phyloP scores from a whole-genome alignment of 92 coral and sea anemone genomes.

The Pocillopora meandrina region DNA sequence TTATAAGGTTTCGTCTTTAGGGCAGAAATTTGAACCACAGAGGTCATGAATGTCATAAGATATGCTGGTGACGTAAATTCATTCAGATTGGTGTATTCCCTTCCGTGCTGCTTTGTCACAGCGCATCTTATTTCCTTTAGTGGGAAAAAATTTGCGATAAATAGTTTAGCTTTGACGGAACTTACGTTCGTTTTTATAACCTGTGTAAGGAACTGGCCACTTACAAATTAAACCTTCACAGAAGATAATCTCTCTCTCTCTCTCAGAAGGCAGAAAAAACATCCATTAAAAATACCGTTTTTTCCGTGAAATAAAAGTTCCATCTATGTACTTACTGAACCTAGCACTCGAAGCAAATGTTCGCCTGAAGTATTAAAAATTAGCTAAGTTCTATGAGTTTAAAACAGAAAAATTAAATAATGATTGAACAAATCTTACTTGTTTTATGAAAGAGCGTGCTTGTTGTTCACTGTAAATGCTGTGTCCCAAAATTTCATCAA shows the following conservation, averaged over 20 bases:
- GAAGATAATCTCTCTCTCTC: too few relatives aligned
- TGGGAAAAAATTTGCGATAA: neutral
- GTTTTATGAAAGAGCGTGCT: conserved; percentile 65
- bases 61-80: neutral
- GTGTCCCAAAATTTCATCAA: conserved; percentile 73
- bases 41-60: neutral
- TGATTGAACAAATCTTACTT: conserved; percentile 32
- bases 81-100: neutral
- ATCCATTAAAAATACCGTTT: too few relatives aligned
- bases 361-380: too few relatives aligned
- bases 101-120: neutral
- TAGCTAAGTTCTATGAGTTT: too few relatives aligned
- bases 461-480: conserved; percentile 64
- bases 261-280: too few relatives aligned
- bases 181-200: neutral
- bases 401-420: neutral
- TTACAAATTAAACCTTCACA: neutral
- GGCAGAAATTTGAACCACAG: neutral
- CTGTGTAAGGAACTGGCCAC: neutral
- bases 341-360: too few relatives aligned
- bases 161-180: neutral
- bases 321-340: too few relatives aligned
- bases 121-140: neutral
- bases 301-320: too few relatives aligned
- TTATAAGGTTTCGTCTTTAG: too few relatives aligned